Base-by-base conservation (phyloP, 1,140 invertebrate genomes). In the Leucophenga varia region DNA sequence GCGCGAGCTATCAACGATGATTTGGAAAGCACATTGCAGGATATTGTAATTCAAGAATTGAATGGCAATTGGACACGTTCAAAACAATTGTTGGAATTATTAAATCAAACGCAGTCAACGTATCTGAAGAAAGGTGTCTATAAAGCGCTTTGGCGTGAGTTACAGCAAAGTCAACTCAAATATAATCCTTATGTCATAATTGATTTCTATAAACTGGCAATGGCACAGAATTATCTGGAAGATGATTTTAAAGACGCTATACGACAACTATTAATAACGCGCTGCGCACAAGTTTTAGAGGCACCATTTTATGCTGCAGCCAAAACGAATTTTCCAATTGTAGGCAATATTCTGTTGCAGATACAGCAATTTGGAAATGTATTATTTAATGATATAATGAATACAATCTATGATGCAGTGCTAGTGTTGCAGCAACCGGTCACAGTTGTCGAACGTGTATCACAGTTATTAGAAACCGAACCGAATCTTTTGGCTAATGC, bases 61-160 rank as follows among this genome's bases (percentile, higher is more conserved):
- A 44, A 51, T 6, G 59, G 63, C 0, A 56, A 68, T 17, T 67
- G 63, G 63, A 34, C 59, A 12, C 56, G 63, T 10, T 54, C 45
- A 0, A 38, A 35, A 9, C 12, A 43, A 0, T 49, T 63, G 16
- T 34, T 67, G 1, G 31, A 50, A 2, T 8, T 67, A 30, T 51
- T 64, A 0, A 40, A 32, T 21, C n/a, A 39, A 31, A 47, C 56
- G 2, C 52, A 47, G 13, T 59, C 56, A 1, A n/a, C 34, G 17
- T 39, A 67, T 12, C 56, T 67, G 0, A 67, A 59, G 22, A 36
- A 39, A 17, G 64, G 59, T 16, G 61, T 67, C 10, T 67, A 63
- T 34, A 55, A 51, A 4, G 63, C 54, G 2, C 30, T 67, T 12
- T 67, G 63, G 63, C 45, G 57, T 37, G 63, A 67, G 17, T 16